Percentiles rank a stretch among this genome's conserved stretches.
phyloP scores from a whole-genome alignment of 2,113 vertebrate genomes.

The Pedetes capensis region DNA sequence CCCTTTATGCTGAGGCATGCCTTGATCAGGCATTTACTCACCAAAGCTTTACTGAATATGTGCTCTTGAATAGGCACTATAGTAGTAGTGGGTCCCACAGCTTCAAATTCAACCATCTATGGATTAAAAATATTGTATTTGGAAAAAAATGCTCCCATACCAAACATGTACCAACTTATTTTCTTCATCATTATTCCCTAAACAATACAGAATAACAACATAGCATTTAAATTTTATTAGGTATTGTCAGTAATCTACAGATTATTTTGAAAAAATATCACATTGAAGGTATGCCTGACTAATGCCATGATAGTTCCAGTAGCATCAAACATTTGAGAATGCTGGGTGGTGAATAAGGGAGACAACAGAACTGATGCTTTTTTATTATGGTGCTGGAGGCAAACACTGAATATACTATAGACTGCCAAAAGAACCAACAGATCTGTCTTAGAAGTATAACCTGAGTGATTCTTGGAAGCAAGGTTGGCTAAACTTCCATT shows the following conservation, averaged over 20 bases:
- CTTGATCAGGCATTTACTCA: neutral
- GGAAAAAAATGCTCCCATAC: neutral
- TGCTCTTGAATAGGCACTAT: neutral
- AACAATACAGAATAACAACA: neutral
- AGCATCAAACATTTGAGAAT: neutral
- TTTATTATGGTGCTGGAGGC: no score
- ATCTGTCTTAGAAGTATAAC: no score
- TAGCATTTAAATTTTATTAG: neutral
- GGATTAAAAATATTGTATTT: neutral
- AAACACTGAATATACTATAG: no score
- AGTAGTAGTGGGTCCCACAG: neutral
- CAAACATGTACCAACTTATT: neutral
- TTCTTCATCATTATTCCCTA: neutral
- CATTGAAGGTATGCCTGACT: no score
- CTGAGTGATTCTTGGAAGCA: no score
- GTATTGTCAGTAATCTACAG: neutral
- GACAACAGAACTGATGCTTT: no score
- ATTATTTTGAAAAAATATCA: no score
- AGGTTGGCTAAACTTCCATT: no score
- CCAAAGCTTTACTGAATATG: neutral
- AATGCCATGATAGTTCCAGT: no score
- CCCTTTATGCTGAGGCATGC: no score
- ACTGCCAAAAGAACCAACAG: no score
- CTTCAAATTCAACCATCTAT: neutral
- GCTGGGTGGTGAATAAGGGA: no score